A percentile compares a stretch with the other conserved stretches of the same genome.
Conservation (phyloP, 1,140 invertebrate genomes). For the Aphis gossypii region DNA sequence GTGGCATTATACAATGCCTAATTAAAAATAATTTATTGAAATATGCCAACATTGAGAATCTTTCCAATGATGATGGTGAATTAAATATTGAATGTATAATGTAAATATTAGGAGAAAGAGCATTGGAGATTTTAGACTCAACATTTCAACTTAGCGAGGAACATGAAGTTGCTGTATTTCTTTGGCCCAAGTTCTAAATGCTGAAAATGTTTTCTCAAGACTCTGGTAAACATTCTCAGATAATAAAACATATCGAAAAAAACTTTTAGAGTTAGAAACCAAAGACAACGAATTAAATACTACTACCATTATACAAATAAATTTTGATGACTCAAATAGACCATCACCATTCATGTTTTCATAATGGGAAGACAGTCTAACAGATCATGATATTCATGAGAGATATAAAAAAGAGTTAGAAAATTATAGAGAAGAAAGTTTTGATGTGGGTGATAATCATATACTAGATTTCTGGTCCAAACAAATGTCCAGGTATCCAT, state of each 20-base stretch:
- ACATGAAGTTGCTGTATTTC: conserved; percentile 21
- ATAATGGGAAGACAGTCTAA: neutral
- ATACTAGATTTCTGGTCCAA: neutral
- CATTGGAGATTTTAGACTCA: too few relatives aligned
- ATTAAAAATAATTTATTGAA: neutral
- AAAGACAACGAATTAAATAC: neutral
- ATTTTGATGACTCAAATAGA: neutral
- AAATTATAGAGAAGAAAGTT: neutral
- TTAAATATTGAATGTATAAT: neutral
- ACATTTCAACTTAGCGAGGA: neutral
- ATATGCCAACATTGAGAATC: neutral
- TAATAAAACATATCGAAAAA: neutral
- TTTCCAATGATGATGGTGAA: neutral
- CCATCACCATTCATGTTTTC: neutral
- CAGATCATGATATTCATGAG: neutral
- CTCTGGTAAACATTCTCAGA: neutral
- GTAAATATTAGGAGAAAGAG: too few relatives aligned
- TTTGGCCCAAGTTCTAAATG: neutral
- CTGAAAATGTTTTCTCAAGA: neutral
- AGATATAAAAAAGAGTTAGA: neutral
- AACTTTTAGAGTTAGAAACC: neutral
- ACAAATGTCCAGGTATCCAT: neutral
- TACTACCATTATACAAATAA: neutral
- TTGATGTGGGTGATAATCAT: neutral
- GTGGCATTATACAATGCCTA: neutral